phyloP scores from a whole-genome alignment of 2,113 vertebrate species.

The Arizona elegans region DNA sequence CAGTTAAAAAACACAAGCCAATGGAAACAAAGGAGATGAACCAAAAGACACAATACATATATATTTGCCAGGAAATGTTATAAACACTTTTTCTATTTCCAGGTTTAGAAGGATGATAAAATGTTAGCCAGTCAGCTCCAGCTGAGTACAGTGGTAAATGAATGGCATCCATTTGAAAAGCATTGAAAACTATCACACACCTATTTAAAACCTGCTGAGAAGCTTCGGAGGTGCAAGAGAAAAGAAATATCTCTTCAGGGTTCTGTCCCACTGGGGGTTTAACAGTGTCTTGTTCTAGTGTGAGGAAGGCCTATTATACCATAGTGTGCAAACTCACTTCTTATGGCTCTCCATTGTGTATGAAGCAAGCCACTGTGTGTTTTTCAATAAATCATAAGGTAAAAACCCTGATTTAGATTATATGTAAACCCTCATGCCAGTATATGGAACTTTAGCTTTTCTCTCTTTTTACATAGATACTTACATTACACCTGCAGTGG shows the following conservation, averaged over 20 bases:
- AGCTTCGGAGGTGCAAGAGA: conserved; percentile 20
- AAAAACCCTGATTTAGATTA: not conserved
- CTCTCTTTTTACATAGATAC: not conserved
- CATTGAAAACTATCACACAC: conserved; percentile 2
- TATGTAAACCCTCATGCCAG: not conserved
- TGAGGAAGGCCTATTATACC: not conserved
- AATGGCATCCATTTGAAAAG: conserved; percentile 52
- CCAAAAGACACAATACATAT: not conserved
- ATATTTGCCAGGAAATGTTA: conserved; percentile 34
- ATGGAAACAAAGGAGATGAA: not conserved
- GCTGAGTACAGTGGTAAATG: conserved; percentile 45
- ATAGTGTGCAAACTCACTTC: not conserved
- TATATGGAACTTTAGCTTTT: not conserved
- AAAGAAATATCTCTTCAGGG: conserved; percentile 18
- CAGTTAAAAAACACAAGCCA: not conserved
- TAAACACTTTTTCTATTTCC: conserved; percentile 41
- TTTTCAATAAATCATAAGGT: not conserved
- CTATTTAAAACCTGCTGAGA: conserved; percentile 38
- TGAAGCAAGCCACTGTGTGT: not conserved
- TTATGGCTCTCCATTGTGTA: not conserved
- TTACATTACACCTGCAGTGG: not conserved
- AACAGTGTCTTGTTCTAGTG: not conserved
- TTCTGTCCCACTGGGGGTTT: conserved; percentile 28
- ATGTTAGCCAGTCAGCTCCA: conserved; percentile 41
- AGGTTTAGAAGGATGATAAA: conserved; percentile 29